Base-by-base conservation (phyloP, 2,888 invertebrate species). In the Taphrorychus bicolor region DNA sequence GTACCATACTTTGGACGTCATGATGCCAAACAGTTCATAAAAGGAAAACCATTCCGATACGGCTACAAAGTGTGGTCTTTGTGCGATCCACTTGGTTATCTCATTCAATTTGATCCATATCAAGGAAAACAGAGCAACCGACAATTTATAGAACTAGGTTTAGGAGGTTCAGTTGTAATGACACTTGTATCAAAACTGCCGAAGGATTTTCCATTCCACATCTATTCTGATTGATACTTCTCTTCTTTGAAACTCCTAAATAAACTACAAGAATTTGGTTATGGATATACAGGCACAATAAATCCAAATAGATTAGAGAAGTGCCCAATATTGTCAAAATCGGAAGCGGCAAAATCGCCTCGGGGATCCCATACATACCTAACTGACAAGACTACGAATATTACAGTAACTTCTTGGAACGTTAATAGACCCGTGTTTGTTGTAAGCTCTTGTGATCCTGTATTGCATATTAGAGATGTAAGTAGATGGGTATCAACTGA, bases 1-100 rank as follows among this genome's bases (percentile, higher is more conserved):
- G 66, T 70, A 9, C 22, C 62, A 42, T 70, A 67, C 70, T 79
- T 72, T 71, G 77, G 77, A 3, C 54, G 70, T 56, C 76, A 78
- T 65, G 71, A 75, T 21, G 75, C 73, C 24, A 77, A 77, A 51
- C 76, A 77, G 58, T 79, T 75, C 60, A 72, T 79, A 9, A 72
- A 73, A 53, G 75, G 73, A 2, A 78, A 78, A 59, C 77, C 76
- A 18, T 65, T 76, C n/a, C 49, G 75, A 18, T 77, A 77, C 70
- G 76, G 76, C 16, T 76, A 73, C 58, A 78, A 77, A 71, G n/a
- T 59, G n/a, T 72, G 66, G 72, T 71, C 66, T 19, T 59, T 59
- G 22, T 66, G 66, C 54, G 66, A 66, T 49, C 62, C 52, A 45
- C 51, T 24, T 52, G 69, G 69, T 22, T 69, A 68, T 40, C 54